Conservation (phyloP, 2,888 invertebrate species). For the Panzeria rudis region DNA sequence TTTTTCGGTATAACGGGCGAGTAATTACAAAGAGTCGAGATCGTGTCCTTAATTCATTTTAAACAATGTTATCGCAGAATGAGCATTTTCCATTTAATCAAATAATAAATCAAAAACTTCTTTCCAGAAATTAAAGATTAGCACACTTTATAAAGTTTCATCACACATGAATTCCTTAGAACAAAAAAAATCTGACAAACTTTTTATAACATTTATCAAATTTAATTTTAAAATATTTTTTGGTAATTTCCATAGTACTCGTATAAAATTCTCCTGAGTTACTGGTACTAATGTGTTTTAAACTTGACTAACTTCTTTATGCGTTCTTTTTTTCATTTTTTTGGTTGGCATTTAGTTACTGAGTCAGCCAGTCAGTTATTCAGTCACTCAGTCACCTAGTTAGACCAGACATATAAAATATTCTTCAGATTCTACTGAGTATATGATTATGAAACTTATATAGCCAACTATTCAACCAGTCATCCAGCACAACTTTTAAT, state of each 20-base stretch:
- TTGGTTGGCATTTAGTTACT: conserved; percentile 25
- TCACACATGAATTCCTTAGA: conserved; percentile 27
- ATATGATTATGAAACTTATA: conserved; percentile 64
- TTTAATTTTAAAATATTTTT: conserved; percentile 44
- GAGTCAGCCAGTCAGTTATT: conserved; percentile 46
- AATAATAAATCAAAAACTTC: conserved; percentile 20
- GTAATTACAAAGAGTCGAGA: no score
- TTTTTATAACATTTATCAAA: conserved; percentile 46
- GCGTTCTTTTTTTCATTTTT: not conserved
- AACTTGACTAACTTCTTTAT: conserved; percentile 63
- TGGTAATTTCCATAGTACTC: conserved; percentile 17
- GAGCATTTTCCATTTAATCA: conserved; percentile 14
- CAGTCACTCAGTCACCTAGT: conserved; percentile 68
- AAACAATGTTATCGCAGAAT: not conserved
- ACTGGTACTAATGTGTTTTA: conserved; percentile 57
- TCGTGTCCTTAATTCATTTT: not conserved
- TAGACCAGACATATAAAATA: conserved; percentile 57
- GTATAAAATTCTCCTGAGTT: conserved; percentile 57
- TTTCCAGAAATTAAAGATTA: conserved; percentile 34
- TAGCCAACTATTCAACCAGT: conserved; percentile 62
- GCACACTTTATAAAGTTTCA: conserved; percentile 2
- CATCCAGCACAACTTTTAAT: conserved; percentile 59
- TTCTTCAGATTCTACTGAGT: conserved; percentile 58
- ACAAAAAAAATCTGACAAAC: not conserved
- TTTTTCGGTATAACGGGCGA: no score